phyloP scores from a whole-genome alignment of 2,888 invertebrate genomes.

The Unio delphinus region DNA sequence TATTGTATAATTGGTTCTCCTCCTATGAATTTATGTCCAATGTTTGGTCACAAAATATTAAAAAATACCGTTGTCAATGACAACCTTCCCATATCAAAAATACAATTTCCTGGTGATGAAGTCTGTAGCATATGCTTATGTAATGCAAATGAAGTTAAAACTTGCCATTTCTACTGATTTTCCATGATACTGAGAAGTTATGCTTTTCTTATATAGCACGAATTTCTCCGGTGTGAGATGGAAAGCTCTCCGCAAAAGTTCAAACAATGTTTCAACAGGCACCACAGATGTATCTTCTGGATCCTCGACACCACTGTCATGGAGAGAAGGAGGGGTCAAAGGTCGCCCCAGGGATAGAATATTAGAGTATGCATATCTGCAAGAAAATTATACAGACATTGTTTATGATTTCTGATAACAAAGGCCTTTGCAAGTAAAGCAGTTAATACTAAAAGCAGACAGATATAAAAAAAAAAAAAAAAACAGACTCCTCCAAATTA shows the following conservation, averaged over 20 bases:
- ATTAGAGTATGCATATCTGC: no score
- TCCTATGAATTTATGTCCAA: no score
- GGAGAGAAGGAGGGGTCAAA: slow-evolving; percentile 36
- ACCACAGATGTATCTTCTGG: slow-evolving; percentile 51
- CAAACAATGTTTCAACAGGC: slow-evolving; percentile 59
- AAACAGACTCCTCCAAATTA: no score
- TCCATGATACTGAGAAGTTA: slow-evolving; percentile 43
- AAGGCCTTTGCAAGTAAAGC: no score
- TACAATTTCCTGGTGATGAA: not conserved
- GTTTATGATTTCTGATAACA: no score
- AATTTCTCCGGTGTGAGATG: slow-evolving; percentile 48
- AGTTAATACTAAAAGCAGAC: no score
- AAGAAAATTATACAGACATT: no score
- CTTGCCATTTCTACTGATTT: slow-evolving; percentile 56
- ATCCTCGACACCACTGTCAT: slow-evolving; percentile 57
- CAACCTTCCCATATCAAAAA: not conserved
- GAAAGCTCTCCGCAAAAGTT: slow-evolving; percentile 56
- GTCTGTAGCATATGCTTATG: not conserved
- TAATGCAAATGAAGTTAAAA: not conserved
- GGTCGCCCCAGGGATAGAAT: slow-evolving; percentile 8
- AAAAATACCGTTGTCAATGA: no score
- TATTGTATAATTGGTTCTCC: no score
- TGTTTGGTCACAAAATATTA: no score
- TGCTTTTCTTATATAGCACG: slow-evolving; percentile 50
- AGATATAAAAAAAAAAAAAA: no score